Conservation (phyloP, 2,113 vertebrate species). For the Scopus umbretta region DNA sequence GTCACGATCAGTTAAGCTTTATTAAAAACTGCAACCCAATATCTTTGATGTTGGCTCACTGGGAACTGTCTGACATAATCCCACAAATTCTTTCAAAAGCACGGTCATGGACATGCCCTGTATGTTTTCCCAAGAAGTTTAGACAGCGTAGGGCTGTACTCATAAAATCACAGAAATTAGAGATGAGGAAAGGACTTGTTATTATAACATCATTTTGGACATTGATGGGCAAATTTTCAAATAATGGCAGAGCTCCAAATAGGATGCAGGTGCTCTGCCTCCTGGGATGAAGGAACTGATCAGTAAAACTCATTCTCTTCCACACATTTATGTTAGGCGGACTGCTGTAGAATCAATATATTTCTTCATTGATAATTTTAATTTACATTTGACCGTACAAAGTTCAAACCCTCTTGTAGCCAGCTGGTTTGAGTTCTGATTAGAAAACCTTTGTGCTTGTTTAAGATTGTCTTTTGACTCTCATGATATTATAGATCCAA, state of each 20-base stretch:
- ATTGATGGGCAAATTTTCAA: background rate
- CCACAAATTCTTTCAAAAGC: constrained; percentile 32
- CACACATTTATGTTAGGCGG: background rate
- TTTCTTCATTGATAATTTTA: background rate
- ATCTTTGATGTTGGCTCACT: constrained; percentile 34
- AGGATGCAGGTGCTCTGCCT: background rate
- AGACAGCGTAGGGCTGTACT: background rate
- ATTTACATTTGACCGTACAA: background rate
- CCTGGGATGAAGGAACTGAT: background rate
- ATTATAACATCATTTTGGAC: background rate
- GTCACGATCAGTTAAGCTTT: constrained; percentile 44
- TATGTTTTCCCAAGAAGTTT: constrained; percentile 33
- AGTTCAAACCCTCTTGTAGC: background rate
- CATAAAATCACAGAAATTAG: background rate
- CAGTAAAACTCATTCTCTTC: background rate
- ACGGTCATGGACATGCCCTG: constrained; percentile 13
- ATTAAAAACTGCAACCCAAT: constrained; percentile 39
- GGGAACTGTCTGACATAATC: constrained; percentile 51
- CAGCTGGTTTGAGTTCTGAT: background rate
- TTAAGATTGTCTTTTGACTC: background rate
- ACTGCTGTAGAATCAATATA: background rate
- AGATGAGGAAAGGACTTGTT: constrained; percentile 22
- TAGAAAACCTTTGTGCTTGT: background rate
- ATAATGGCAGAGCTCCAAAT: background rate
- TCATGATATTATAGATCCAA: background rate